Base-by-base conservation (phyloP, 2,888 invertebrate genomes). In the Steinernema scapterisci region DNA sequence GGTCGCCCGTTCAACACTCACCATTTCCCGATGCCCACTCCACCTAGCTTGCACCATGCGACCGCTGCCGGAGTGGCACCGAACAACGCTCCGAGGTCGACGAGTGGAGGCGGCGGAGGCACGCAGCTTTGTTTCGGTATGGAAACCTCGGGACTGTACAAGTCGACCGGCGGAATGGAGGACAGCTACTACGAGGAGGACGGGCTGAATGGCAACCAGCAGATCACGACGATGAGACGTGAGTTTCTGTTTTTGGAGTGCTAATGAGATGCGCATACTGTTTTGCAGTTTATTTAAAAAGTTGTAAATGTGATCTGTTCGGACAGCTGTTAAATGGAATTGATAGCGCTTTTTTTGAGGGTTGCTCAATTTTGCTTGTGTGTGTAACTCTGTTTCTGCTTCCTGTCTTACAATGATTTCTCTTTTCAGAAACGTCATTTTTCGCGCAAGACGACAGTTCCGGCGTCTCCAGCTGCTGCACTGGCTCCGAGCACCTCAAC, bases 181-280 rank as follows among this genome's bases (percentile, higher is more conserved):
- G 86, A 85, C 27, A 83, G 84, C 2, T 87, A 86, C 73, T 87
- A 84, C 72, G 83, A 83, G 52, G 86, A 86, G 54, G 86, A 86
- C 72, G 84, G 83, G 5, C 73, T 87, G 23, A 87, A 86, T 75
- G 86, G 85, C 1, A 86, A 86, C 76, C 45, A 73, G 38, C 73
- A 63, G 9, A 48, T 75, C 23, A 72, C 54, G 23, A 45, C 52
- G 11, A 63, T 72, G n/a, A 43, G 56, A 45, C 38, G 74, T 74
- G 27, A 71, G 74, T 71, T 44, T 6, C 13, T 38, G 38, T 38
- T 38, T 38, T 38, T 9, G 38, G 9, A 38, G 38, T 38, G 38
- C 9, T 38, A 38, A 38, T 38, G 38, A 38, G 5, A 38, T 38
- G 38, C 38, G 38, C 38, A 38, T 38, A 38, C n/a, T n/a, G n/a